Base-by-base conservation (phyloP, 2,797 vertebrate genomes). In the Amniataba percoides region DNA sequence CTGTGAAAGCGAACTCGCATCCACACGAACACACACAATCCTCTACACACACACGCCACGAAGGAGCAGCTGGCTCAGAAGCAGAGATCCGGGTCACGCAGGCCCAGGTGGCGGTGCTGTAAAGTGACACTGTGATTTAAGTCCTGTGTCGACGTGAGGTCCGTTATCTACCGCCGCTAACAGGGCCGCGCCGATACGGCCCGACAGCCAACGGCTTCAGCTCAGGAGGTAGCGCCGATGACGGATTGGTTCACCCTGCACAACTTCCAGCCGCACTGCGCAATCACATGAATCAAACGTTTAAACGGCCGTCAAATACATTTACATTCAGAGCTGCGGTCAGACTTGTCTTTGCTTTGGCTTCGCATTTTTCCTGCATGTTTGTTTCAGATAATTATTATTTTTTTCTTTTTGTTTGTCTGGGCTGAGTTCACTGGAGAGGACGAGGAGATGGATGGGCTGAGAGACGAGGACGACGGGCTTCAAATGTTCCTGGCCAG, bases 121-220 rank as follows among this genome's bases (percentile, higher is more conserved):
- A 87, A 91, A 80, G 87, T 93, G 93, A 92, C 92, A 94, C 81
- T 40, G 82, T 93, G 92, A 94, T 95, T 95, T 90, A 95, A 68
- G 86, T 85, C 74, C 71, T 13, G 88, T 92, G 92, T 90, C 86
- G 15, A 53, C 4, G 31, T 34, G 4, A 55, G 85, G 73, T 76
- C 76, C 31, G 88, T 91, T 93, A 94, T 94, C 93, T 92, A 18
- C 66, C 12, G 19, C 62, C 31, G 34, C 84, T 88, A 83, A 88
- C 88, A 70, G 86, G 82, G 73, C 80, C 55, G 1, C 34, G 72
- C 45, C 82, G 82, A 91, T 90, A 89, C 21, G 48, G 71, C 65
- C 88, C 62, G 68, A 87, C 89, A 87, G 87, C 81, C 78, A 59
- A 51, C 67, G 48, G 80, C 87, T 77, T 81, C 81, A 55, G 89